Evolutionary conservation across 2,113 vertebrate genomes (phyloP), one percentile per base, ranked within the genome.

Genomic region (Clarias gariepinus): DNA sequence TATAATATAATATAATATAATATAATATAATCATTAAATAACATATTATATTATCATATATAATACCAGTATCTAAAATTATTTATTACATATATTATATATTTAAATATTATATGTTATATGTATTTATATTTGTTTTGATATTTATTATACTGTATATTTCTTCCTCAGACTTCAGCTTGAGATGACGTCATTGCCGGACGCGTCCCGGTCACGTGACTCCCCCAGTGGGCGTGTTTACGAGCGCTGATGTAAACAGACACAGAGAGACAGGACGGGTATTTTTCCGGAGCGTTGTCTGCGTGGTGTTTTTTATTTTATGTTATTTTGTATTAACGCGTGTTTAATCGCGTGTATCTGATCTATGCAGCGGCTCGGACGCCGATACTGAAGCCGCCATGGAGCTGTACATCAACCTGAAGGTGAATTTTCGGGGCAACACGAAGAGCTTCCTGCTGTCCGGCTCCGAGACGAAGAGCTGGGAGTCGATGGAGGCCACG

Each of bases 401-500:
- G 94, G 95, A 95, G 61, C 92, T 93, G 85, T 94, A 93, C 91
- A 95, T 95, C 89, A 95, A 92, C 5, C 88, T 95, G 85, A 95
- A 95, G 92, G 94, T 95, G 89, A 95, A 95, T 93, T 95, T 95
- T 89, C 91, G 94, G 71, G 95, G 95, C 30, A 95, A 95, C 90
- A 91, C 93, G 55, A 95, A 94, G 90, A 95, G 93, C 92, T 94
- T 95, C 71, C 91, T 97, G 61, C 94, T 99, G 89, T 96, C 97
- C 0, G 96, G 97, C 91, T 95, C 97, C 18, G 94, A 94, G 90
- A 96, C 91, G 88, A 97, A 96, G 91, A 96, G 96, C 64, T 99
- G 98, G 98, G 96, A 96, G 84, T 96, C 97, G 53, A 95, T 98
- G 88, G 97, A 99, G 94, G 97, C 97, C 90, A 98, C 96, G 97